Evolutionary conservation across 2,113 vertebrate species (phyloP).

Genomic region (Marmota flaviventris): DNA sequence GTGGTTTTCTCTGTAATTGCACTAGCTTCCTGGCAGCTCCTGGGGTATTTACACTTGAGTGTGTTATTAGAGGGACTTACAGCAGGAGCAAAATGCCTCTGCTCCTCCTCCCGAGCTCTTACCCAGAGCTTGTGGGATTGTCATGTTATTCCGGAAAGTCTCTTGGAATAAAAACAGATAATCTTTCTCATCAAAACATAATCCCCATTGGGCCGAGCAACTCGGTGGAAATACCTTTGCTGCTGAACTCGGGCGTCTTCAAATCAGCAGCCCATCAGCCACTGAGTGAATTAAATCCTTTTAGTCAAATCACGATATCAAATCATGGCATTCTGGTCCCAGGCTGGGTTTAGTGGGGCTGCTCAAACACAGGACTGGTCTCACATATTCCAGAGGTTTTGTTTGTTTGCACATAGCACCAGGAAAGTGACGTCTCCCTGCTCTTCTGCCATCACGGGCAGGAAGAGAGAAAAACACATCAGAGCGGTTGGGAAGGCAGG

Average conservation of each 20-base stretch:
- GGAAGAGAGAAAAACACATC: not conserved
- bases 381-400: not conserved
- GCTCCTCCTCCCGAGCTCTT: not conserved
- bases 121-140: not conserved
- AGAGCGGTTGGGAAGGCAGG: not conserved
- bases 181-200: constrained; percentile 48
- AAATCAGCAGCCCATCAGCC: not conserved
- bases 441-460: not conserved
- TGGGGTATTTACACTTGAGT: not conserved
- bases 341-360: not conserved
- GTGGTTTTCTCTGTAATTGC: not conserved
- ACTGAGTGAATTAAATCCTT: not conserved
- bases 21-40: constrained; percentile 17
- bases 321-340: fast-evolving
- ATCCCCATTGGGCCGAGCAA: not conserved
- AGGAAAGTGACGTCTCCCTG: fast-evolving
- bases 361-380: not conserved
- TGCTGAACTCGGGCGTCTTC: not conserved
- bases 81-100: not conserved
- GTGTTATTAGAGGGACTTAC: not conserved
- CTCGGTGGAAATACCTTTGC: not conserved
- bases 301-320: fast-evolving
- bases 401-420: not conserved
- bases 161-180: constrained; percentile 52
- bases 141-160: not conserved